Percentiles rank a stretch among this genome's conserved stretches.
These are phyloP conservation scores for Collichthys lucidus DNA, from an alignment of 2,113 vertebrate species.

Conservation along the genomic window DNA sequence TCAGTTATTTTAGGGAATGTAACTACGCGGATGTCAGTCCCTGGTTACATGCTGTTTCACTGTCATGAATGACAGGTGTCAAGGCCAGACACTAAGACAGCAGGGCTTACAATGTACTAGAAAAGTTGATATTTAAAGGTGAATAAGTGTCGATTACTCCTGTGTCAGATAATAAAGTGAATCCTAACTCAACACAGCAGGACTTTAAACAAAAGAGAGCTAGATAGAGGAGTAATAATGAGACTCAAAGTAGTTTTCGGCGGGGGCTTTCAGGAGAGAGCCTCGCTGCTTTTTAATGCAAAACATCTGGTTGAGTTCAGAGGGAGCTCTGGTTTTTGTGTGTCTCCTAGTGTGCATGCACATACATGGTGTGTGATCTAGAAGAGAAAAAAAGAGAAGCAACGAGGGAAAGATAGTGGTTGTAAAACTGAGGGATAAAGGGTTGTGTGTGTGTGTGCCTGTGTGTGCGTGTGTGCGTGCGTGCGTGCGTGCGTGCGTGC, in stretches of 20 bases:
- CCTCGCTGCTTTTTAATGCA: constrained; percentile 58
- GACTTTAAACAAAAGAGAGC: constrained; percentile 12
- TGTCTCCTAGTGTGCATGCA: constrained; percentile 17
- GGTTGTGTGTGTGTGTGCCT: constrained; percentile 4
- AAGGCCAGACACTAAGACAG: background rate
- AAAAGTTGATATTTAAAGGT: background rate
- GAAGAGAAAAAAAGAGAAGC: constrained; percentile 24
- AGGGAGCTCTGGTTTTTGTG: constrained; percentile 26
- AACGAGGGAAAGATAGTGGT: constrained; percentile 46
- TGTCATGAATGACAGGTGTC: constrained; percentile 22
- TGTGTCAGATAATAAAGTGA: background rate
- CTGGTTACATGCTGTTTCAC: background rate
- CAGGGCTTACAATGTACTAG: too few species aligned
- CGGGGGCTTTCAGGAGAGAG: constrained; percentile 44
- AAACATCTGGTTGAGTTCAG: constrained; percentile 68
- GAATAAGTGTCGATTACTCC: too few species aligned
- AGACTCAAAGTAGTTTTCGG: constrained; percentile 36
- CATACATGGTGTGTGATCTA: constrained; percentile 51
- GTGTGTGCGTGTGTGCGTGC: background rate
- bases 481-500: constrained; percentile 3
- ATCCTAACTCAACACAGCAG: background rate
- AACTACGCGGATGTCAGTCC: background rate
- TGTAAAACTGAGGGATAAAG: constrained; percentile 51
- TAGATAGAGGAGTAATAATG: constrained; percentile 28
- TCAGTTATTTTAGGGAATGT: background rate